A percentile compares a stretch with the other conserved stretches of the same genome.
Conservation (phyloP, 2,113 vertebrate genomes). For the Platysternon megacephalum region DNA sequence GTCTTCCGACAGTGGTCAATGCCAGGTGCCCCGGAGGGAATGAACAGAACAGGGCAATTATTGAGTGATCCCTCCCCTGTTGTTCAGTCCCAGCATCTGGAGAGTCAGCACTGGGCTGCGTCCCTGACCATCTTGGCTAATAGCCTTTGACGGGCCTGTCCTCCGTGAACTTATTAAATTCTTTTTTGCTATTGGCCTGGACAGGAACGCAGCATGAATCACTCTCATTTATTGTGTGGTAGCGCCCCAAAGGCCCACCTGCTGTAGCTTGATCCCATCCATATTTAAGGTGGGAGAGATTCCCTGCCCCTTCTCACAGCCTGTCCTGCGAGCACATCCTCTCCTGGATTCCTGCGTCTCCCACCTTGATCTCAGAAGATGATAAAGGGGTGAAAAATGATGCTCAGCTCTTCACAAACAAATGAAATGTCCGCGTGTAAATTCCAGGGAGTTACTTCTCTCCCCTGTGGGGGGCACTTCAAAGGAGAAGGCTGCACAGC, state of each 20-base stretch:
- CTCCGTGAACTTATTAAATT: background rate
- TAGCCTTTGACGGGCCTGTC: background rate
- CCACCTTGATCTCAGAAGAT: background rate
- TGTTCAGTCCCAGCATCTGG: background rate
- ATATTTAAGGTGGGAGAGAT: constrained; percentile 9
- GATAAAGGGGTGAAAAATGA: background rate
- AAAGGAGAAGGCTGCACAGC: background rate
- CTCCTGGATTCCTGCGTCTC: background rate
- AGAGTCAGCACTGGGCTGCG: background rate
- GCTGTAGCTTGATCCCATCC: background rate
- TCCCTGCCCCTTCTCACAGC: background rate
- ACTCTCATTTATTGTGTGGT: constrained; percentile 60
- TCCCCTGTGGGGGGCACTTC: background rate
- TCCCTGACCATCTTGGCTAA: background rate
- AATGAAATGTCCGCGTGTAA: background rate
- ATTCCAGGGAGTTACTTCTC: background rate
- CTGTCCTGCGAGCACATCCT: background rate
- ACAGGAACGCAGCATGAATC: constrained; percentile 37
- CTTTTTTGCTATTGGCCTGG: constrained; percentile 24
- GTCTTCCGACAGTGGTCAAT: background rate
- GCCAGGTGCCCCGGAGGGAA: background rate
- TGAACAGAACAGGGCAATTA: background rate
- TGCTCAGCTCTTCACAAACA: background rate
- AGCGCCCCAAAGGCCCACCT: background rate
- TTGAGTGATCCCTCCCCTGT: background rate